A percentile compares a stretch with the other conserved stretches of the same genome.
These are phyloP conservation scores for Varanus komodoensis DNA, from an alignment of 2,113 vertebrate genomes.

Conservation along the genomic window DNA sequence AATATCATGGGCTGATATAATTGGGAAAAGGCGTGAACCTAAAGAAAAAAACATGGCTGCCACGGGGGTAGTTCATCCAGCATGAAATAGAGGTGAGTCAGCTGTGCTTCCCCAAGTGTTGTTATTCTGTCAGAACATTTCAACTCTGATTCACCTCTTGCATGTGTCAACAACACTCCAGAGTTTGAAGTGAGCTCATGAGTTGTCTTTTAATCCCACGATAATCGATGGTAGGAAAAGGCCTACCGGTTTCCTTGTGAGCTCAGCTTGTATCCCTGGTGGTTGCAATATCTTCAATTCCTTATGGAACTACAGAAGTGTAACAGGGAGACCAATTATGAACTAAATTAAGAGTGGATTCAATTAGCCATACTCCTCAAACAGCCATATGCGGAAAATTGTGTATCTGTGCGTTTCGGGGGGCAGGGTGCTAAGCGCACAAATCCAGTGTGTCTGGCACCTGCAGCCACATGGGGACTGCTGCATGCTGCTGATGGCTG, in stretches of 20 bases:
- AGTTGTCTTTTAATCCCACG: conserved; percentile 5
- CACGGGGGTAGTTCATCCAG: background rate
- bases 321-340: conserved; percentile 68
- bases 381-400: conserved; percentile 1
- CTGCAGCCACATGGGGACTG: background rate
- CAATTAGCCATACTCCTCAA: conserved; percentile 44
- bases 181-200: conserved; percentile 13
- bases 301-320: conserved; percentile 59
- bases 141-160: conserved; percentile 30
- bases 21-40: conserved; percentile 1
- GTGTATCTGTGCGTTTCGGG: background rate
- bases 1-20: background rate
- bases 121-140: background rate
- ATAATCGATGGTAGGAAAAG: conserved; percentile 24
- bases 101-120: background rate
- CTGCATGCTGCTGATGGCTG: background rate
- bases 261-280: conserved; percentile 10
- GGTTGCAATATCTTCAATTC: conserved; percentile 61
- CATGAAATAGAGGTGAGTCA: background rate
- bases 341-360: conserved; percentile 65
- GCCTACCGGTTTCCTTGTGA: conserved; percentile 3
- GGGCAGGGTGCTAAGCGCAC: background rate
- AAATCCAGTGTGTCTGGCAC: background rate
- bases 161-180: conserved; percentile 23
- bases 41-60: background rate